Evolutionary conservation across 2,113 vertebrate species (phyloP).

Genomic region (Mobula hypostoma): DNA sequence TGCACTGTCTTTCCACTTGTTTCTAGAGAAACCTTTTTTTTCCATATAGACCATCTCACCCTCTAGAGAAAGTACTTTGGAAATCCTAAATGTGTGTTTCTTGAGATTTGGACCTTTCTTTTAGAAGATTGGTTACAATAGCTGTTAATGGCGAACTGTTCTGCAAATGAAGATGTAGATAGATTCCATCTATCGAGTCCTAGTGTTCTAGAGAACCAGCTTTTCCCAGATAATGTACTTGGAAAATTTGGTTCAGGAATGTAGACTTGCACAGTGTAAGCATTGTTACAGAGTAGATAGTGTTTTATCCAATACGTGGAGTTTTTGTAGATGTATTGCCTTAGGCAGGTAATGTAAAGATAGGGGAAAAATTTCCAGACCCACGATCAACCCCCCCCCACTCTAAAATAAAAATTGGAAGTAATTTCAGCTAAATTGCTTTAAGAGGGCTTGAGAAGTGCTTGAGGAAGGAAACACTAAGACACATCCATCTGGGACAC

Average conservation of each 20-base stretch:
- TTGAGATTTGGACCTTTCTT: slow-evolving; percentile 2
- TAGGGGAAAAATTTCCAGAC: background rate
- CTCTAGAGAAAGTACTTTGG: slow-evolving; percentile 32
- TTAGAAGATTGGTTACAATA: slow-evolving; percentile 26
- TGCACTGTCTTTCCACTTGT: slow-evolving; percentile 35
- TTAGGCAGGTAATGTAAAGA: slow-evolving; percentile 38
- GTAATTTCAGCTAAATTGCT: background rate
- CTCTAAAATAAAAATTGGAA: slow-evolving; percentile 12
- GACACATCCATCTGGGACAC: background rate
- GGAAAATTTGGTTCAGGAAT: slow-evolving; percentile 31
- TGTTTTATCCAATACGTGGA: slow-evolving; percentile 36
- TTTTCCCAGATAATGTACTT: slow-evolving; percentile 25
- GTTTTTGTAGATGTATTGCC: slow-evolving; percentile 35
- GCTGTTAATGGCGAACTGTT: background rate
- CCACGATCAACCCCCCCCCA: no score
- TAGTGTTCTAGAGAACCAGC: slow-evolving; percentile 33
- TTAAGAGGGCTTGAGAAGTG: slow-evolving; percentile 34
- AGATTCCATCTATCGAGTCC: slow-evolving; percentile 12
- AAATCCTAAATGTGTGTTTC: slow-evolving; percentile 13
- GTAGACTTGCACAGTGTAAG: slow-evolving; percentile 37
- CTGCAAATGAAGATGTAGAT: slow-evolving; percentile 38
- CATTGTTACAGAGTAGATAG: slow-evolving; percentile 37
- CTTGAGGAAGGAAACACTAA: slow-evolving; percentile 32
- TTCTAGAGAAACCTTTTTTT: slow-evolving; percentile 25
- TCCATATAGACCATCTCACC: slow-evolving; percentile 21